Conservation (phyloP, 2,113 vertebrate genomes). For the Casuarius casuarius region DNA sequence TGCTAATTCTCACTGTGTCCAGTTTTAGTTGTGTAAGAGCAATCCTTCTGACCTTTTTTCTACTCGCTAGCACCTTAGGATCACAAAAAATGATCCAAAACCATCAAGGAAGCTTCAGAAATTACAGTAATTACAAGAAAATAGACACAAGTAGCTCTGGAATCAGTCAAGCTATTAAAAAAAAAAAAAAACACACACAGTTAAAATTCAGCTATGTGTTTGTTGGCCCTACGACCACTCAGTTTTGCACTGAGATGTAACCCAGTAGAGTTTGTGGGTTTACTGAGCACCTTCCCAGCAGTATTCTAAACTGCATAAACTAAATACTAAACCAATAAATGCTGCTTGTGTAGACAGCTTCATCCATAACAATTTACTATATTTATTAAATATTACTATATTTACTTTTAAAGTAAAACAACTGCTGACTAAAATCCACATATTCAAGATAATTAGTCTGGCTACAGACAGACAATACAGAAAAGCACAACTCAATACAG, state of each 20-base stretch:
- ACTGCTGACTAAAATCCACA: not conserved
- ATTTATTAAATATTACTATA: too few species aligned
- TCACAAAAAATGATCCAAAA: not conserved
- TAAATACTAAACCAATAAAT: not conserved
- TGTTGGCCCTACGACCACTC: not conserved
- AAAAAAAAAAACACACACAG: not conserved
- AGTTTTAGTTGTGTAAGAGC: not conserved
- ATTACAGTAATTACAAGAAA: not conserved
- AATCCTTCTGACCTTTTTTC: not conserved
- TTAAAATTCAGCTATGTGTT: not conserved
- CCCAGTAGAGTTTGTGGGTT: not conserved
- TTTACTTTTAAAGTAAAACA: not conserved
- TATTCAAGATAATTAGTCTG: not conserved
- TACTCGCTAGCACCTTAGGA: not conserved
- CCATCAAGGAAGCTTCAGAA: not conserved
- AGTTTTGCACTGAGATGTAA: not conserved
- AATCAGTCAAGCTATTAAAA: not conserved
- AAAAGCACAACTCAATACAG: not conserved
- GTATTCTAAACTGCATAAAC: not conserved
- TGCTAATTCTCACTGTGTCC: not conserved
- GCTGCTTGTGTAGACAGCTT: not conserved
- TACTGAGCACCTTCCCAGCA: not conserved
- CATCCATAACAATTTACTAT: not conserved
- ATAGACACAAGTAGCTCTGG: not conserved
- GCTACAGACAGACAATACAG: not conserved